Percentiles rank a stretch among this genome's conserved stretches.
phyloP scores from a whole-genome alignment of 1,140 invertebrate genomes.

The Homalodisca vitripennis region DNA sequence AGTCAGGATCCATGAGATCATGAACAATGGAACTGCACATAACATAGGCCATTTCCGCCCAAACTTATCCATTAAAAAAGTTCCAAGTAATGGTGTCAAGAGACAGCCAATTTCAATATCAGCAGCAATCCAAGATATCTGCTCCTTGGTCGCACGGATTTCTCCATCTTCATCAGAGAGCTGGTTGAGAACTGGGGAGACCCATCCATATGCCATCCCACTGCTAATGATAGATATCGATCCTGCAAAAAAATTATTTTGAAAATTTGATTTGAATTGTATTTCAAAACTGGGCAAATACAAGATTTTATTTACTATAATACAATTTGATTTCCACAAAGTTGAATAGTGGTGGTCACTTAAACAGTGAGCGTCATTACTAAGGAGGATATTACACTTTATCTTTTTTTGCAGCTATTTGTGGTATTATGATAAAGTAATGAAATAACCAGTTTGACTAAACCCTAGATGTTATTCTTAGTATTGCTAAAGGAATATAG shows the following conservation, averaged over 20 bases:
- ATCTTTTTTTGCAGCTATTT: no score
- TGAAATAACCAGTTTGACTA: no score
- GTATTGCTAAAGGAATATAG: no score
- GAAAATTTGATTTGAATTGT: no score
- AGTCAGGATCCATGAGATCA: conserved; percentile 1
- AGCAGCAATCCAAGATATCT: conserved; percentile 1
- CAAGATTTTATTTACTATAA: no score
- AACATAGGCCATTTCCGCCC: neutral
- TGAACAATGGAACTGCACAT: neutral
- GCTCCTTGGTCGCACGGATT: neutral
- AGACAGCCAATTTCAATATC: neutral
- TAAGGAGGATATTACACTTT: no score
- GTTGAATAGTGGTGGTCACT: no score
- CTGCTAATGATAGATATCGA: neutral
- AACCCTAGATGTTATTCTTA: no score
- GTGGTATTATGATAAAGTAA: no score
- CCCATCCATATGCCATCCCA: conserved; percentile 16
- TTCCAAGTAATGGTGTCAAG: neutral
- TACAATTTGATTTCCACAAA: no score
- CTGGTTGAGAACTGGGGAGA: neutral
- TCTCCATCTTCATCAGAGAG: conserved; percentile 11
- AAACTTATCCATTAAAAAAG: neutral
- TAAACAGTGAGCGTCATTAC: no score
- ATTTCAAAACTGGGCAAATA: no score
- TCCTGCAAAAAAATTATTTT: conserved; percentile 17